Evolutionary conservation across 2,113 vertebrate genomes (phyloP), one percentile per base, ranked within the genome.

Genomic region (Brachypteracias leptosomus): DNA sequence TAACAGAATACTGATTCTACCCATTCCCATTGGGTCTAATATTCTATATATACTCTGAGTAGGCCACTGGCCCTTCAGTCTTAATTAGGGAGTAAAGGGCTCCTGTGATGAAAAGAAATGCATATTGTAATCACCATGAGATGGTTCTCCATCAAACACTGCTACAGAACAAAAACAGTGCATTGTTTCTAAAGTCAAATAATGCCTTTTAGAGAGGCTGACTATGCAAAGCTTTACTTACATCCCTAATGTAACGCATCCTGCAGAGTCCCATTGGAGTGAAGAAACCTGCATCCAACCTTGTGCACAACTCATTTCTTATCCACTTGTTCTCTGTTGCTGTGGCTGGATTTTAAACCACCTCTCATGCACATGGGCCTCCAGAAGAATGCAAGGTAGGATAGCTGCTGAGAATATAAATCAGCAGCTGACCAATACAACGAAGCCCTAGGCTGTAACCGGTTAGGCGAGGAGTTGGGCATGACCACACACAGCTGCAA

Each of bases 11-110:
- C 13, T 4, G 15, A 36, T 24, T 7, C 24, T 28, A 40, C 17
- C 31, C 61, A 18, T 44, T 84, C 11, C 65, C 55, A 54, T 1
- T 12, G 63, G 40, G 16, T 70, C 16, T 49, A n/a, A 42, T 8
- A 67, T 5, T 29, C 16, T n/a, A 9, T 0, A 9, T 0, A 24
- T 9, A 10, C 13, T 55, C n/a, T 36, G 29, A 14, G 29, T 1
- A 35, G 12, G 24, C 10, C 40, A n/a, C 7, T 6, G 51, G 42
- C n/a, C n/a, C 85, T 55, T 38, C 46, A 29, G 44, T 61, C 84
- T 55, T 84, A 28, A 47, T 25, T 58, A 63, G 19, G 25, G 13
- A 35, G 13, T 11, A 25, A 21, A 75, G 49, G 46, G 33, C 46
- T 70, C 59, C 24, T 28, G n/a, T 1, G 62, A 77, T 20, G 42